Conservation (phyloP, 2,113 vertebrate genomes). For the Scatophagus argus region DNA sequence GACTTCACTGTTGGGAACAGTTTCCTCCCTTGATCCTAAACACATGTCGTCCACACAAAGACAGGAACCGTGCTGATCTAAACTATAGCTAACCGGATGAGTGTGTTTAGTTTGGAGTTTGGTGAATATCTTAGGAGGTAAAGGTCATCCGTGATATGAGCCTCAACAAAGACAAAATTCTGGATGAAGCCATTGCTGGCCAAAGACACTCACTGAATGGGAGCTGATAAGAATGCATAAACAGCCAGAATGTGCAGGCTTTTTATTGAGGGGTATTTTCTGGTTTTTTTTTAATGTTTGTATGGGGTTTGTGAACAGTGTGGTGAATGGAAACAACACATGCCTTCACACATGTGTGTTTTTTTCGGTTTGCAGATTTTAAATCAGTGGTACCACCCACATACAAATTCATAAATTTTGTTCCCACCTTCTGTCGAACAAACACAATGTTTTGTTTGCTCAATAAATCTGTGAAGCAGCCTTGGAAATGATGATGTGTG, state of each 20-base stretch:
- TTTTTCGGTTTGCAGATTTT: background rate
- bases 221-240: constrained; percentile 49
- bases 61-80: constrained; percentile 69
- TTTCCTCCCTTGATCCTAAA: constrained; percentile 65
- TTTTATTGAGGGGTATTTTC: constrained; percentile 40
- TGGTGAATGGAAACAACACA: background rate
- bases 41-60: constrained; percentile 68
- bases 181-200: constrained; percentile 26
- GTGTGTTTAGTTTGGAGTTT: constrained; percentile 67
- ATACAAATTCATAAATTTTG: background rate
- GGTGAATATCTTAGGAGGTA: constrained; percentile 58
- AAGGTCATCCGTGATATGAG: constrained; percentile 66
- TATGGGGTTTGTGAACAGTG: background rate
- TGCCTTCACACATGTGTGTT: background rate
- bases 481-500: constrained; percentile 2
- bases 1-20: constrained; percentile 52
- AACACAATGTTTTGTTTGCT: background rate
- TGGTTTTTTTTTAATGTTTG: constrained; percentile 13
- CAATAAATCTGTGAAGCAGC: background rate
- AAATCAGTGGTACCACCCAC: no score
- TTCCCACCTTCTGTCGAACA: background rate
- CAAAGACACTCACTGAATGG: constrained; percentile 26
- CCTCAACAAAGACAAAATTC: constrained; percentile 41
- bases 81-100: constrained; percentile 64
- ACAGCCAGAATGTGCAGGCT: constrained; percentile 10